Conservation (phyloP, 2,888 invertebrate species). For the Keiferia lycopersicella region DNA sequence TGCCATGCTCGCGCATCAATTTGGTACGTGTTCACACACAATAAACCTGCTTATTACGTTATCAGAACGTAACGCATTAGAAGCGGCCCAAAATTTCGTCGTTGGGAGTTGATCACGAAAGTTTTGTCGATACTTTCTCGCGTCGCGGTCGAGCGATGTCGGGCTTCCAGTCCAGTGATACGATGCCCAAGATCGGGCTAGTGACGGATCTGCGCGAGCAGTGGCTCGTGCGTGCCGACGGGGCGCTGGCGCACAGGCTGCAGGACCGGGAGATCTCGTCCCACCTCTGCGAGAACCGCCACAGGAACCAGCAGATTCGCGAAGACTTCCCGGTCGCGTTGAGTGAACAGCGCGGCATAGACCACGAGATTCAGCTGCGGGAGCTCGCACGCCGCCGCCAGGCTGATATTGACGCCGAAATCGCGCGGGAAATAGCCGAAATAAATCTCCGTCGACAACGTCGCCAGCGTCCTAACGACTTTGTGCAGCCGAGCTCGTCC, state of each 20-base stretch:
- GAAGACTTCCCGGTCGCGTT: constrained; percentile 76
- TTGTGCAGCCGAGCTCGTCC: constrained; percentile 61
- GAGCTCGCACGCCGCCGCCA: constrained; percentile 67
- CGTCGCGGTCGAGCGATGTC: constrained; percentile 58
- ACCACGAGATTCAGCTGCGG: constrained; percentile 62
- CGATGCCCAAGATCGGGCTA: constrained; percentile 75
- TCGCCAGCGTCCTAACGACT: constrained; percentile 53
- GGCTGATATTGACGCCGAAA: constrained; percentile 74
- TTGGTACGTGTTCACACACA: constrained; percentile 44
- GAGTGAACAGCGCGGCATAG: constrained; percentile 67
- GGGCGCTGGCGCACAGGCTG: constrained; percentile 71
- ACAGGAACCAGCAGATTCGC: constrained; percentile 74
- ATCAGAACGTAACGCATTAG: constrained; percentile 33
- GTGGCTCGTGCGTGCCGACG: constrained; percentile 75
- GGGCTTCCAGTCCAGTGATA: constrained; percentile 66
- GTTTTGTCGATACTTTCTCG: constrained; percentile 41
- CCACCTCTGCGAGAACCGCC: constrained; percentile 73
- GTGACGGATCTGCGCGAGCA: constrained; percentile 75
- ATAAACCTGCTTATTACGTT: constrained; percentile 41
- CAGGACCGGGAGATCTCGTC: constrained; percentile 77
- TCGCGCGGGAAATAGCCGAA: constrained; percentile 73
- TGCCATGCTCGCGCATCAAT: constrained; percentile 39
- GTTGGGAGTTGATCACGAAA: constrained; percentile 32
- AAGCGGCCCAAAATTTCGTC: not conserved
- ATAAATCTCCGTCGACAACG: constrained; percentile 70